These are phyloP conservation scores for Micromys minutus DNA, from an alignment of 2,113 vertebrate genomes.

Conservation along the genomic window DNA sequence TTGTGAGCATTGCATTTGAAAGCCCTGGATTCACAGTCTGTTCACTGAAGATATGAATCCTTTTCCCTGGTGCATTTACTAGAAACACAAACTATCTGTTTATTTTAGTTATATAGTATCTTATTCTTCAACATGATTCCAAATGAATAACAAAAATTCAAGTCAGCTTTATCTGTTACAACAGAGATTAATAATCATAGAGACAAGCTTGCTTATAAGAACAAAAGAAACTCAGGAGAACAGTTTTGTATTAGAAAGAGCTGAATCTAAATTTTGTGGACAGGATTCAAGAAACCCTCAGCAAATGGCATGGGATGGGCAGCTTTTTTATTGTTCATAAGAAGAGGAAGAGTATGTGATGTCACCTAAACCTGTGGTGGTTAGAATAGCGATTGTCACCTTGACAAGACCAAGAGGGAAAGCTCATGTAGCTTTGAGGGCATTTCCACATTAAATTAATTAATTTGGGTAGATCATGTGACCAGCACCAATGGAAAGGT, in stretches of 20 bases:
- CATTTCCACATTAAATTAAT: background rate
- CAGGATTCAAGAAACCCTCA: background rate
- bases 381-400: background rate
- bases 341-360: background rate
- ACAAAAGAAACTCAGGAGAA: constrained; percentile 41
- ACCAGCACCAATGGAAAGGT: background rate
- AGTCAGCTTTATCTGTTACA: constrained; percentile 50
- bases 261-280: constrained; percentile 49
- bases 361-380: no score
- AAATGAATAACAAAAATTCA: constrained; percentile 55
- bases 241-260: constrained; percentile 10
- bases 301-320: background rate
- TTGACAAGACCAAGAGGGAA: background rate
- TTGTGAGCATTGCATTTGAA: background rate
- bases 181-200: constrained; percentile 50
- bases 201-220: constrained; percentile 35
- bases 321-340: background rate
- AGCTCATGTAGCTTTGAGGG: background rate
- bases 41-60: background rate
- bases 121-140: constrained; percentile 7
- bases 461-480: background rate
- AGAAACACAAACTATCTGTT: background rate
- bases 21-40: background rate
- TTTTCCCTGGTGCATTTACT: background rate
- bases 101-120: constrained; percentile 59